Base-by-base conservation (phyloP, 2,113 vertebrate genomes). In the Cyrtonyx montezumae region DNA sequence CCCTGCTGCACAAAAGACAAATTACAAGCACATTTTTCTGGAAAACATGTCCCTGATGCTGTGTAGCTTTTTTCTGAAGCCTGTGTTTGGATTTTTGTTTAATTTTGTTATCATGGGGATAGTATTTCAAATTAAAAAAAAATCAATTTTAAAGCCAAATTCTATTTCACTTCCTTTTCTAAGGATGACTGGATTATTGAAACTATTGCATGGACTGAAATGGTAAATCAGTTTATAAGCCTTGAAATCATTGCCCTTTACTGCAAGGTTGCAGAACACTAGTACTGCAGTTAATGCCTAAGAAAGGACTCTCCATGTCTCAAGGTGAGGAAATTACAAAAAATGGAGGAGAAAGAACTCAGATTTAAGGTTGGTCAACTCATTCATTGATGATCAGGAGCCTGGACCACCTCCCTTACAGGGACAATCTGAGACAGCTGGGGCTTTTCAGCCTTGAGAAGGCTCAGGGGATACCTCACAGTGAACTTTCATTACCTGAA, bases 1-100 rank as follows among this genome's bases (percentile, higher is more conserved):
- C 84, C 94, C 94, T 78, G 73, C 80, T 93, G 84, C 80, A 91
- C 5, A 1, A 63, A 82, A 92, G 78, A 95, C 79, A 95, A 94
- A 96, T 96, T 89, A 63, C 79, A 91, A 95, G 48, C 62, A 92
- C 17, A 10, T 55, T 87, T 84, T 91, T 73, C 68, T 69, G 56
- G 81, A 91, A 95, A 95, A 86, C 78, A 73, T 53, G 11, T 82
- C 36, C 34, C 79, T 79, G 36, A 68, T 62, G 59, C 73, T 84
- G 55, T 68, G 63, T 26, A 56, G 26, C 11, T 89, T 59, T 94
- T 53, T 53, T 91, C 55, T 61, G 8, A 37, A 75, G 15, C 19
- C 34, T 51, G 2, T 30, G 3, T 90, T 83, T 32, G 20, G 30
- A 56, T 74, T 84, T 73, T 94, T 74, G 76, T 58, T 63, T 21